Evolutionary conservation across 2,113 vertebrate genomes (phyloP).

Genomic region (Colinus virginianus): DNA sequence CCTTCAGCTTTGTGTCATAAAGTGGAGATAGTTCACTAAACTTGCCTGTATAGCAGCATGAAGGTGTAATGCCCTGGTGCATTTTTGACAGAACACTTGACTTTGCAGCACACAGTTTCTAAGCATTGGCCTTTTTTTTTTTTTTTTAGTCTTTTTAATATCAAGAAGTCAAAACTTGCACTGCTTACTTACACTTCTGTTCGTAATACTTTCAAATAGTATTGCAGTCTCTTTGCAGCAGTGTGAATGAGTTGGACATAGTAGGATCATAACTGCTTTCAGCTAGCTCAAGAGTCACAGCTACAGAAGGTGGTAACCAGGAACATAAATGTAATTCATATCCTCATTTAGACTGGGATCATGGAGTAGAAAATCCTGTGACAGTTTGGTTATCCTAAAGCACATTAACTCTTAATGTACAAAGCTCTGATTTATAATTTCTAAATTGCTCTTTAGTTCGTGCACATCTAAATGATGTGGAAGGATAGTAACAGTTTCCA

Average conservation of each 20-base stretch:
- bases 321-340: not conserved
- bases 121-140: not conserved
- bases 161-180: not conserved
- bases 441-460: not conserved
- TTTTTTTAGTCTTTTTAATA: not conserved
- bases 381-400: not conserved
- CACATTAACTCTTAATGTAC: not conserved
- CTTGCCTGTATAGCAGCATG: not conserved
- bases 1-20: not conserved
- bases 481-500: not conserved
- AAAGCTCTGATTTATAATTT: not conserved
- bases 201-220: not conserved
- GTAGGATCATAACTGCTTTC: not conserved
- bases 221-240: not conserved
- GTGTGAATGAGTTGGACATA: not conserved
- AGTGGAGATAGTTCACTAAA: not conserved
- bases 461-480: not conserved
- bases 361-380: not conserved
- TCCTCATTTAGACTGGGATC: not conserved
- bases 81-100: not conserved
- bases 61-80: not conserved
- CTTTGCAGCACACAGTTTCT: not conserved
- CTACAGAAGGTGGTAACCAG: not conserved
- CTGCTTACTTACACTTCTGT: not conserved
- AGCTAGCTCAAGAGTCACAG: not conserved